Evolutionary conservation across 2,113 vertebrate genomes (phyloP).

Genomic region (Pangasianodon hypophthalmus): DNA sequence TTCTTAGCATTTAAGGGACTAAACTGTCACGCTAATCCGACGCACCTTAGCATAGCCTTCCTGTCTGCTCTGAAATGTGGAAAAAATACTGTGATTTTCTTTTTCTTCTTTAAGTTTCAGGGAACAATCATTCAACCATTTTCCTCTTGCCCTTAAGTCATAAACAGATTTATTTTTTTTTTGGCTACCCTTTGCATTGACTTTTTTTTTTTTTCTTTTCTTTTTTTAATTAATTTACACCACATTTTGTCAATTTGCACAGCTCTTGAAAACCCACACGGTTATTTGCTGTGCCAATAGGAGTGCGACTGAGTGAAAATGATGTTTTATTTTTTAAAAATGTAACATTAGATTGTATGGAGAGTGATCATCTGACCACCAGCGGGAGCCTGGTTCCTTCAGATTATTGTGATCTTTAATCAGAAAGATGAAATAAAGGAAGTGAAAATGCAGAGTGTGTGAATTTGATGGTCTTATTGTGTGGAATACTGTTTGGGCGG

Average conservation of each 20-base stretch:
- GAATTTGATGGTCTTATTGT: background rate
- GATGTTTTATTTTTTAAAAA: conserved; percentile 20
- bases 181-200: background rate
- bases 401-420: conserved; percentile 45
- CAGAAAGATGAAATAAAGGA: conserved; percentile 48
- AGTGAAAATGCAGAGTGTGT: conserved; percentile 43
- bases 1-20: background rate
- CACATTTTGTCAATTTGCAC: background rate
- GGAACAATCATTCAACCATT: conserved; percentile 5
- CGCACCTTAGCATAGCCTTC: conserved; percentile 21
- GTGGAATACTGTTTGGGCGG: too few species aligned
- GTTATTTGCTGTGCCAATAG: conserved; percentile 54
- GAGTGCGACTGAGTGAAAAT: conserved; percentile 29
- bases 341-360: conserved; percentile 47
- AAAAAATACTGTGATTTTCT: conserved; percentile 30
- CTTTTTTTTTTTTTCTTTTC: background rate
- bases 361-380: conserved; percentile 44
- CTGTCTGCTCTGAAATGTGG: conserved; percentile 33
- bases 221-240: background rate
- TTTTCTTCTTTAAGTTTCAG: conserved; percentile 46
- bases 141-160: background rate
- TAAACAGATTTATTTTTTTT: background rate
- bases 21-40: background rate
- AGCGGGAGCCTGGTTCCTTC: conserved; percentile 54
- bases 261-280: background rate